These are phyloP conservation scores for Ancistrus triradiatus DNA, from an alignment of 2,113 vertebrate species.

Conservation along the genomic window DNA sequence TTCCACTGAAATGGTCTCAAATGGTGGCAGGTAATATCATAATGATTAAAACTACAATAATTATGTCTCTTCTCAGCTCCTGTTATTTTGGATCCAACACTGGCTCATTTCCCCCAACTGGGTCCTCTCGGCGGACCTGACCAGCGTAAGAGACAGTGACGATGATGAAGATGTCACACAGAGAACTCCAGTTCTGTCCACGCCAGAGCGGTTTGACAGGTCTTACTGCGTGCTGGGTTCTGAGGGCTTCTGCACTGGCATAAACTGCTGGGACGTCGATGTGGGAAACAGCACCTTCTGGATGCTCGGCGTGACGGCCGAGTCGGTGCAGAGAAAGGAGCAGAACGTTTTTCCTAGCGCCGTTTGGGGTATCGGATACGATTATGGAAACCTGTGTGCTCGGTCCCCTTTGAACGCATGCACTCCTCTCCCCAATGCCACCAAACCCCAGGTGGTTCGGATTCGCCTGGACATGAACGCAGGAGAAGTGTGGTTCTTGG, in stretches of 20 bases:
- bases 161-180: conserved; percentile 18
- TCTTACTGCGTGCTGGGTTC: conserved; percentile 27
- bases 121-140: conserved; percentile 24
- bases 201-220: conserved; percentile 16
- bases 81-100: conserved; percentile 35
- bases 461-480: conserved; percentile 7
- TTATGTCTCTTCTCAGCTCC: conserved; percentile 9
- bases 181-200: background rate
- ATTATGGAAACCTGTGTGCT: background rate
- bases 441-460: background rate
- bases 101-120: conserved; percentile 30
- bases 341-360: background rate
- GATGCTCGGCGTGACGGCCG: conserved; percentile 24
- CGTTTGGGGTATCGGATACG: conserved; percentile 15
- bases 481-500: conserved; percentile 5
- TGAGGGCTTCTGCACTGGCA: conserved; percentile 21
- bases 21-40: too few species aligned
- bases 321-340: conserved; percentile 15
- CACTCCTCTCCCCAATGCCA: background rate
- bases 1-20: too few species aligned
- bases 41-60: background rate
- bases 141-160: conserved; percentile 16
- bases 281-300: conserved; percentile 30
- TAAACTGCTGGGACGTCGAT: conserved; percentile 35
- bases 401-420: background rate